These are phyloP conservation scores for Anarhynchus alexandrinus DNA, from an alignment of 2,113 vertebrate genomes.

Conservation along the genomic window DNA sequence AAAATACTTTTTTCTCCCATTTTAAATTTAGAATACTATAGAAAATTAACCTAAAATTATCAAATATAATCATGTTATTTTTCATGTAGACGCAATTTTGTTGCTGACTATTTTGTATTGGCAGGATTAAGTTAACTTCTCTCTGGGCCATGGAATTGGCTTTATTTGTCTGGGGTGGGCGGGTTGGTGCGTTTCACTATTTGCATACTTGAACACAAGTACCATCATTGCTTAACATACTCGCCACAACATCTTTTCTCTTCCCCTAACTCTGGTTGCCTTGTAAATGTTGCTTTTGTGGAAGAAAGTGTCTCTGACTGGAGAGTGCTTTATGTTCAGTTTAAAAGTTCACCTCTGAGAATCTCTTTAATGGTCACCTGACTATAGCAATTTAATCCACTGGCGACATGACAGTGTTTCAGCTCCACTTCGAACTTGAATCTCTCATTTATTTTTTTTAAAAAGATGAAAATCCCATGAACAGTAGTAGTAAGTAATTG, in stretches of 20 bases:
- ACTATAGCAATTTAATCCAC: not conserved
- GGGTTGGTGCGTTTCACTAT: not conserved
- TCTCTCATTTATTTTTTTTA: not conserved
- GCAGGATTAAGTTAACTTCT: not conserved
- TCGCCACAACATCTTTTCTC: not conserved
- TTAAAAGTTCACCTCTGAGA: not conserved
- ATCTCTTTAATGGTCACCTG: not conserved
- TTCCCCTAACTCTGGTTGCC: not conserved
- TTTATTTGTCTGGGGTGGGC: not conserved
- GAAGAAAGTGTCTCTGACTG: not conserved
- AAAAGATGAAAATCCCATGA: not conserved
- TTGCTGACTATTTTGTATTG: not conserved
- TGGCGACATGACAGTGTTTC: not conserved
- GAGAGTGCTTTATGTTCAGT: not conserved
- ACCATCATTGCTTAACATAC: not conserved
- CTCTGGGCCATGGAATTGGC: not conserved
- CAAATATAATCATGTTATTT: not conserved
- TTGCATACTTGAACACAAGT: not conserved
- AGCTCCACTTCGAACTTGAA: not conserved
- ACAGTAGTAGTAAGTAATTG: not conserved
- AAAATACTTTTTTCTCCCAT: not conserved
- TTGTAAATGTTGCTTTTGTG: not conserved
- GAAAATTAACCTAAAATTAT: not conserved
- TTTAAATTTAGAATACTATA: not conserved
- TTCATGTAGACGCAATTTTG: not conserved